These are phyloP conservation scores for Macrosiphum euphorbiae DNA, from an alignment of 2,888 invertebrate genomes.

Conservation along the genomic window DNA sequence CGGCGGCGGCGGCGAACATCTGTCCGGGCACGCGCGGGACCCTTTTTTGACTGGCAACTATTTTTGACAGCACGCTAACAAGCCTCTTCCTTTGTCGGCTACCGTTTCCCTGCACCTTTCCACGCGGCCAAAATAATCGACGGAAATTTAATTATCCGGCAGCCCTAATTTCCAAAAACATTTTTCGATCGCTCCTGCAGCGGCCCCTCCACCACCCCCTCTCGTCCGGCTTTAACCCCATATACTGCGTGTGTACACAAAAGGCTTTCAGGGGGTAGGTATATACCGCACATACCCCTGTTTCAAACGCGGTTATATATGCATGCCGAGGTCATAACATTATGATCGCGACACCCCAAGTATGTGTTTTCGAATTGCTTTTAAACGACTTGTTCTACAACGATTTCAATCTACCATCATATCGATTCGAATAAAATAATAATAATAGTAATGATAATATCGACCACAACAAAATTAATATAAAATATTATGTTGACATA, in stretches of 20 bases:
- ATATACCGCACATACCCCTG: background rate
- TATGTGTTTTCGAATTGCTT: conserved; percentile 16
- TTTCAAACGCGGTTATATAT: background rate
- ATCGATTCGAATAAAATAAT: background rate
- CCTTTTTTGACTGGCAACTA: conserved; percentile 58
- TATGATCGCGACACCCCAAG: conserved; percentile 40
- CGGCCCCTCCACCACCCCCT: background rate
- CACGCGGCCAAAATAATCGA: conserved; percentile 53
- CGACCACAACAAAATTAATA: background rate
- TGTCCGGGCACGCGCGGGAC: conserved; percentile 60
- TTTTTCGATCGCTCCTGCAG: conserved; percentile 17
- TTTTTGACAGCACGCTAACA: conserved; percentile 59
- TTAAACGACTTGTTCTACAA: conserved; percentile 1
- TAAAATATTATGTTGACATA: background rate
- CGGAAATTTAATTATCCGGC: conserved; percentile 61
- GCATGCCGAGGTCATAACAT: conserved; percentile 34
- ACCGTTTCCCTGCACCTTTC: conserved; percentile 34
- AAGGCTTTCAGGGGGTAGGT: background rate
- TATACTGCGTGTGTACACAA: background rate
- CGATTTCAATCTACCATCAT: background rate
- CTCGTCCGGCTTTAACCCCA: background rate
- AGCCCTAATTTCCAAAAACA: conserved; percentile 53
- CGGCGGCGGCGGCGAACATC: conserved; percentile 33
- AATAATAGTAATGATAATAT: background rate
- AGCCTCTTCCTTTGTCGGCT: conserved; percentile 58